Evolutionary conservation across 2,888 invertebrate genomes (phyloP).

Genomic region (Sphaerophoria rueppellii): DNA sequence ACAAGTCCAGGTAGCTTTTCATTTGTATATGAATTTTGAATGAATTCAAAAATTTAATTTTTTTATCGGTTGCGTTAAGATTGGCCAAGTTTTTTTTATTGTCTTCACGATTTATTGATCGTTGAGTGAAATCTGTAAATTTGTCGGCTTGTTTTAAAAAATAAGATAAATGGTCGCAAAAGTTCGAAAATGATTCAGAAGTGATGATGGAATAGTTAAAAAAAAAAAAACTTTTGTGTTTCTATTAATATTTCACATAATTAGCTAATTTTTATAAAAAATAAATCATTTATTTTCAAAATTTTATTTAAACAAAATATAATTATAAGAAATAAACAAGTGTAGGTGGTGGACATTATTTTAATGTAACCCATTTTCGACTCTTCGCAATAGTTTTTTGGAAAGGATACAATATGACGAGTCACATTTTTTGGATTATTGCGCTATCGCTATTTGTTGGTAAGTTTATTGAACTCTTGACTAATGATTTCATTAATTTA

Average conservation of each 20-base stretch:
- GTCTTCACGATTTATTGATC: constrained; percentile 48
- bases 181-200: constrained; percentile 48
- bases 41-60: neutral
- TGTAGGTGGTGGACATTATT: constrained; percentile 37
- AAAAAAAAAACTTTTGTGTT: constrained; percentile 30
- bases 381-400: neutral
- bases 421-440: constrained; percentile 66
- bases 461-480: constrained; percentile 41
- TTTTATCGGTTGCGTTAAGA: constrained; percentile 5
- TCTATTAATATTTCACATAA: constrained; percentile 48
- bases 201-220: constrained; percentile 42
- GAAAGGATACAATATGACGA: constrained; percentile 64
- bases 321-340: neutral
- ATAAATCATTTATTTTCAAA: constrained; percentile 27
- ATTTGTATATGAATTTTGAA: neutral
- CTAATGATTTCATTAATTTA: no score
- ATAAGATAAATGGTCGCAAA: constrained; percentile 16
- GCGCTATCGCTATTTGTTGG: constrained; percentile 66
- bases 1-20: constrained; percentile 67
- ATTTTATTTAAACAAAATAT: constrained; percentile 28
- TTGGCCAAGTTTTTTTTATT: constrained; percentile 50
- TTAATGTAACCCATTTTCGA: neutral
- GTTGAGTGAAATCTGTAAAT: constrained; percentile 52
- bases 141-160: constrained; percentile 23
- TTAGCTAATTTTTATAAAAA: constrained; percentile 46